phyloP scores from a whole-genome alignment of 2,113 vertebrate species.

The Sterrhoptilus dennistouni region DNA sequence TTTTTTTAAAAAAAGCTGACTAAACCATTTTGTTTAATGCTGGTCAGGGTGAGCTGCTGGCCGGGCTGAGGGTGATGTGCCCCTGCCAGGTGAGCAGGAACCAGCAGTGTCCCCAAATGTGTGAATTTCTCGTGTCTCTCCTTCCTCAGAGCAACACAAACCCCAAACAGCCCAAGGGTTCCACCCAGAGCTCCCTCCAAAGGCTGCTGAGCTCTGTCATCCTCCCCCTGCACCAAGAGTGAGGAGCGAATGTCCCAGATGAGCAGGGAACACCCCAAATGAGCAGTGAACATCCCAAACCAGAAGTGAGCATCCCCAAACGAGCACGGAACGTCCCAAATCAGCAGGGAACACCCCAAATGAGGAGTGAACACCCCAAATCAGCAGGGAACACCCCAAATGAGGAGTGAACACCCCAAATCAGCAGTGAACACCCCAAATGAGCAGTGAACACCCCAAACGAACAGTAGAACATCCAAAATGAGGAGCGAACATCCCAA shows the following conservation, averaged over 20 bases:
- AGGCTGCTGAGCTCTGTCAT: background rate
- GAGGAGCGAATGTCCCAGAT: background rate
- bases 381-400: no score
- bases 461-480: background rate
- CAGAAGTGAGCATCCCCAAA: no score
- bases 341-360: no score
- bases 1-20: background rate
- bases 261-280: no score
- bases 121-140: fast-evolving
- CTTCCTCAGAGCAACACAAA: background rate
- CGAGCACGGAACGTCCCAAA: no score
- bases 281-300: background rate
- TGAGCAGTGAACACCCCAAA: no score
- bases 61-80: background rate
- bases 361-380: no score
- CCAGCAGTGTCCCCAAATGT: background rate
- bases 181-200: background rate
- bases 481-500: no score
- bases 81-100: background rate
- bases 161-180: background rate
- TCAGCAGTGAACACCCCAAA: no score
- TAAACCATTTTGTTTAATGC: background rate
- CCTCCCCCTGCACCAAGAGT: background rate
- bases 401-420: background rate
- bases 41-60: background rate